Evolutionary conservation across 2,888 invertebrate species (phyloP).

Genomic region (Hedychridium roseum): DNA sequence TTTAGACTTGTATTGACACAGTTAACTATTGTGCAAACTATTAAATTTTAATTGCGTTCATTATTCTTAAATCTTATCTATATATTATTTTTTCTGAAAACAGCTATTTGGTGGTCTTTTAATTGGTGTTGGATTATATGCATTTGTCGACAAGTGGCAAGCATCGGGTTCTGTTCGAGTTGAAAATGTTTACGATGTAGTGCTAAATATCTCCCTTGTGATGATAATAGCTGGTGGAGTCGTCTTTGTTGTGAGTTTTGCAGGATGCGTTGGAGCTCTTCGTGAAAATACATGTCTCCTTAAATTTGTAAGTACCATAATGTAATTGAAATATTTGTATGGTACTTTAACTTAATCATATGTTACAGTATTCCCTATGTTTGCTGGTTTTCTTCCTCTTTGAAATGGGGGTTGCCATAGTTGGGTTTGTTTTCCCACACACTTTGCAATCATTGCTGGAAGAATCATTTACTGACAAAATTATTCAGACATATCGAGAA

Average conservation of each 20-base stretch:
- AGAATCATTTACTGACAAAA: conserved; percentile 87
- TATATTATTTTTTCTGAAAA: conserved; percentile 54
- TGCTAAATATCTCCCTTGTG: conserved; percentile 88
- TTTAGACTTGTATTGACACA: too few species aligned
- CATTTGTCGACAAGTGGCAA: conserved; percentile 93
- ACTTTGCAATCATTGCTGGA: conserved; percentile 86
- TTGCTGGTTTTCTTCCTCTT: conserved; percentile 87
- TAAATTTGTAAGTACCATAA: conserved; percentile 78
- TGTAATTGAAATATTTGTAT: conserved; percentile 6
- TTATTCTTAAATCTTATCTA: too few species aligned
- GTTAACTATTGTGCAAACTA: too few species aligned
- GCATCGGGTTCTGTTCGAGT: conserved; percentile 83
- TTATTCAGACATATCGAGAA: conserved; percentile 91
- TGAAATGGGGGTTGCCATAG: conserved; percentile 90
- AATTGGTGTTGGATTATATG: conserved; percentile 88
- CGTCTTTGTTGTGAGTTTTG: conserved; percentile 93
- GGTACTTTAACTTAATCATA: background rate
- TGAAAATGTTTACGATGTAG: conserved; percentile 88
- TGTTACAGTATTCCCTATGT: conserved; percentile 85
- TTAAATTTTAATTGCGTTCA: too few species aligned
- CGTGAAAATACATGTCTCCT: conserved; percentile 91
- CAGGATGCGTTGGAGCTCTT: conserved; percentile 90
- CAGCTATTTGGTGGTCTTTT: conserved; percentile 89
- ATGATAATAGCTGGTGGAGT: conserved; percentile 89
- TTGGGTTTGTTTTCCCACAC: conserved; percentile 93